Conservation (phyloP, 2,797 vertebrate genomes). For the Pogonophryne albipinna region DNA sequence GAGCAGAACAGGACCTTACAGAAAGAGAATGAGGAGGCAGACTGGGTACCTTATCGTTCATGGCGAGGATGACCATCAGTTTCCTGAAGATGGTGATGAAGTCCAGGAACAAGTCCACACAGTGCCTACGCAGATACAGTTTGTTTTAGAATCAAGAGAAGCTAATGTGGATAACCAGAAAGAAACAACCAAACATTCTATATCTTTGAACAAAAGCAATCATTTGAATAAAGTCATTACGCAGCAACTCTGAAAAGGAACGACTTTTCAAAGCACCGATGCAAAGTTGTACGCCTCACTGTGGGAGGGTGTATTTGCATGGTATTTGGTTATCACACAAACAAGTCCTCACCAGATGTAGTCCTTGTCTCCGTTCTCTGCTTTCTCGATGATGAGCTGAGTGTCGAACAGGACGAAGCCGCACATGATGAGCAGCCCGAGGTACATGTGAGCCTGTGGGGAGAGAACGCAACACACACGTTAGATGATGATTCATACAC, state of each 20-base stretch:
- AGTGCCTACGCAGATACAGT: conserved; percentile 87
- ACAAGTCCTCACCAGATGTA: conserved; percentile 93
- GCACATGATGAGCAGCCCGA: conserved; percentile 94
- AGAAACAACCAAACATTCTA: too few species aligned
- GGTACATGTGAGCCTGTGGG: conserved; percentile 91
- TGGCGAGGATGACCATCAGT: conserved; percentile 94
- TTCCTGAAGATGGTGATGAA: conserved; percentile 97
- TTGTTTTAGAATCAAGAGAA: neutral
- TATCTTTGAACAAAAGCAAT: too few species aligned
- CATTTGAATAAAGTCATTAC: too few species aligned
- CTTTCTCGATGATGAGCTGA: conserved; percentile 98
- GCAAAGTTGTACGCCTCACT: neutral
- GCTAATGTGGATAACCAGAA: neutral
- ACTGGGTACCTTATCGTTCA: conserved; percentile 91
- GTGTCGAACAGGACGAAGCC: conserved; percentile 98
- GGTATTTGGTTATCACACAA: conserved; percentile 14
- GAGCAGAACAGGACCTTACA: neutral
- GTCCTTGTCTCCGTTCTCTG: conserved; percentile 96
- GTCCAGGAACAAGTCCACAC: conserved; percentile 95
- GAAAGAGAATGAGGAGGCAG: neutral
- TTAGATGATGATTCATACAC: too few species aligned
- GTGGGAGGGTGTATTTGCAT: conserved; percentile 14
- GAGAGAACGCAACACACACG: neutral
- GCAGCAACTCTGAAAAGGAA: neutral
- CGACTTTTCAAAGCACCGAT: too few species aligned